Evolutionary conservation across 2,797 vertebrate species (phyloP), one percentile per base, ranked within the genome.

Genomic region (Meda fulgida): DNA sequence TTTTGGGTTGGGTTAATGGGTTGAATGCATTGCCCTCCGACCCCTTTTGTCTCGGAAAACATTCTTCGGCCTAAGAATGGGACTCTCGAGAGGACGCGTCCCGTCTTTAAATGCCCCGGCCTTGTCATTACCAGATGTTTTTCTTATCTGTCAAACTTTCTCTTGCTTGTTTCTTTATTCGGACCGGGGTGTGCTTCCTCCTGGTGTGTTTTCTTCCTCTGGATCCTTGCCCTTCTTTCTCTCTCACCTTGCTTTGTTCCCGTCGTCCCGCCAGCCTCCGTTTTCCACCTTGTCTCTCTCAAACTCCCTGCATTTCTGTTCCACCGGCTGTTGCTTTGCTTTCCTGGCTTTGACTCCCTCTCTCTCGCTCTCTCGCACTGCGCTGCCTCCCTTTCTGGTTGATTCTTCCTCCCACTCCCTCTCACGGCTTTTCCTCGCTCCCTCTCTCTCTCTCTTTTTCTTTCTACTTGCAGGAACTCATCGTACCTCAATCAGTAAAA

Each of bases 1-100:
- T 92, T 93, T 82, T 92, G 93, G 88, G 91, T 89, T 78, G 91
- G 90, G 80, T 87, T 18, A 31, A 91, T 89, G 16, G 91, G 88
- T 90, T 93, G 93, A 89, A 88, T 86, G 78, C 89, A 92, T 60
- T 92, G 92, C 87, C 93, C 92, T 88, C 90, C 89, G 7, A 91
- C 87, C 36, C 83, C 85, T 87, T 91, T 91, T 87, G 92, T 92
- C 91, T 94, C 93, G 76, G 94, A 93, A 89, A 95, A 94, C 95
- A 94, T 95, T 92, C 91, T 87, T 86, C 84, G 81, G 89, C 83
- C 84, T 89, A 92, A 90, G 88, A 91, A 77, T 82, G 92, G 86
- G 46, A 92, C 85, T 92, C 91, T 91, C 76, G 89, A 89, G 86
- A 86, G 81, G 38, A 85, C 34, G 83, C 84, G 84, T 89, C 90